A percentile compares a stretch with the other conserved stretches of the same genome.
Evolutionary conservation across 2,113 vertebrate genomes (phyloP).

Genomic region (Podarcis raffonei): DNA sequence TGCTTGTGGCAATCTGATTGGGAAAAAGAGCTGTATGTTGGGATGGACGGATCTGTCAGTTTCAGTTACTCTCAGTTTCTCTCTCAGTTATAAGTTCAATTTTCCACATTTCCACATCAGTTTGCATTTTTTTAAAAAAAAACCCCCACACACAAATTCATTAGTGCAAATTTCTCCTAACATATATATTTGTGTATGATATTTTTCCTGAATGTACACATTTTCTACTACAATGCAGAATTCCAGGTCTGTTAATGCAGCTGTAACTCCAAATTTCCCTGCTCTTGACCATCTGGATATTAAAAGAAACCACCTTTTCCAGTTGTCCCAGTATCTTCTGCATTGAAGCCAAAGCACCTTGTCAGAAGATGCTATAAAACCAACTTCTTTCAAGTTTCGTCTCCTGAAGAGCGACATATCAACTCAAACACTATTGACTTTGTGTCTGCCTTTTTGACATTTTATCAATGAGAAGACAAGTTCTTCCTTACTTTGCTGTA

Average conservation of each 20-base stretch:
- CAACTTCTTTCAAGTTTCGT: background rate
- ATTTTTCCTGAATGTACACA: too few species aligned
- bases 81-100: too few species aligned
- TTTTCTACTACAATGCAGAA: background rate
- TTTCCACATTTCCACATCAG: too few species aligned
- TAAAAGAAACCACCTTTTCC: background rate
- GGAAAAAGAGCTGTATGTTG: background rate
- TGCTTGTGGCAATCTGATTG: background rate
- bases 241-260: background rate
- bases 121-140: too few species aligned
- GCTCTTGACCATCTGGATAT: background rate
- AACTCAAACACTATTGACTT: background rate
- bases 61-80: too few species aligned
- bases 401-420: background rate
- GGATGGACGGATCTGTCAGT: too few species aligned
- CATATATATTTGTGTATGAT: too few species aligned
- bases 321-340: background rate
- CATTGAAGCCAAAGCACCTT: background rate
- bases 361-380: background rate
- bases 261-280: background rate
- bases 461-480: background rate
- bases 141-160: too few species aligned
- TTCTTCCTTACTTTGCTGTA: constrained; percentile 89
- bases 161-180: too few species aligned
- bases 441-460: background rate